Conservation (phyloP, 2,888 invertebrate species). For the Achlya flavicornis region DNA sequence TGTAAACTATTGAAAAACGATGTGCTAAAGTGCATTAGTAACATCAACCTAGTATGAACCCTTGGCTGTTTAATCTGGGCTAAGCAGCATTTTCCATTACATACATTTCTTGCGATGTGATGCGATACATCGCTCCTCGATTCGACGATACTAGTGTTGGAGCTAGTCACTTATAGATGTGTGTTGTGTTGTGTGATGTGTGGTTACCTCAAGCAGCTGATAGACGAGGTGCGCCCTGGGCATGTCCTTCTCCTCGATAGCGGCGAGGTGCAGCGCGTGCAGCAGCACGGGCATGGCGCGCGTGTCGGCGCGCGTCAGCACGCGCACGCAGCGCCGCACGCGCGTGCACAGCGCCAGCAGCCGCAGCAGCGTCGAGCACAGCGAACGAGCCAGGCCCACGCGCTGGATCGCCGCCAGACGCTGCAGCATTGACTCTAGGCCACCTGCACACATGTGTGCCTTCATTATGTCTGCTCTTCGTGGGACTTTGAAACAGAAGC, state of each 20-base stretch:
- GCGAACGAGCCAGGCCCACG: conserved; percentile 92
- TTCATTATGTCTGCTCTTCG: too few species aligned
- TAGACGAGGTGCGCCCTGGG: conserved; percentile 93
- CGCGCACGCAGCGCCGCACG: conserved; percentile 94
- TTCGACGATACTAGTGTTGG: too few species aligned
- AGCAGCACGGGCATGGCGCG: conserved; percentile 93
- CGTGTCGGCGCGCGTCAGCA: conserved; percentile 93
- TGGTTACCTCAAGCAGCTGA: conserved; percentile 90
- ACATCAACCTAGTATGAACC: too few species aligned
- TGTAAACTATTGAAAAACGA: too few species aligned
- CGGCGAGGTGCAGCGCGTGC: conserved; percentile 90
- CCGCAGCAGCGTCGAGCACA: conserved; percentile 95
- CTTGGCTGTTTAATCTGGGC: too few species aligned
- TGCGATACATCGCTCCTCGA: too few species aligned
- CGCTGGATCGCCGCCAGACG: conserved; percentile 94
- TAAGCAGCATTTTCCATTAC: too few species aligned
- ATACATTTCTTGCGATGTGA: too few species aligned
- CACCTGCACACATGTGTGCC: conserved; percentile 58
- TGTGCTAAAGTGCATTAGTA: too few species aligned
- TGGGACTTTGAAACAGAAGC: too few species aligned
- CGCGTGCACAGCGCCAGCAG: conserved; percentile 95
- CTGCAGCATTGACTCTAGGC: conserved; percentile 90
- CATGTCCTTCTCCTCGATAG: conserved; percentile 84
- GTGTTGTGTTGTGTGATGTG: too few species aligned
- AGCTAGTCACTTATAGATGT: too few species aligned